Conservation (phyloP, 2,888 invertebrate genomes). For the Nephrotoma guestfalica region DNA sequence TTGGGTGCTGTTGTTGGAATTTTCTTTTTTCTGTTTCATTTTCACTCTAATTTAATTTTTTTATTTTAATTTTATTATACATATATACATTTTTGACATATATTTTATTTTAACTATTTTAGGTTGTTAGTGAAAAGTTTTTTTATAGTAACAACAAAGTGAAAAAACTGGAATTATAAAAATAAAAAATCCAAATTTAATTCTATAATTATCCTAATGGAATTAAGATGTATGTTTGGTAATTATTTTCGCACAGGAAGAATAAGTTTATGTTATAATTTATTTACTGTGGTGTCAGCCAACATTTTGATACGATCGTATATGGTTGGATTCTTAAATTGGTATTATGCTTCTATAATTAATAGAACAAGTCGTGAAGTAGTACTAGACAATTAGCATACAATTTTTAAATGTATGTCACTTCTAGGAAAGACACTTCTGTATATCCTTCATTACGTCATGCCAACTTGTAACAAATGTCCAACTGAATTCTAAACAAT, state of each 20-base stretch:
- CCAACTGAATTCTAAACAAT: no score
- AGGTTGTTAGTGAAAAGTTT: not conserved
- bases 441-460: no score
- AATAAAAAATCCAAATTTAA: not conserved
- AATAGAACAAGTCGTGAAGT: no score
- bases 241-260: not conserved
- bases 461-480: no score
- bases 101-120: not conserved
- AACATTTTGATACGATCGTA: not conserved
- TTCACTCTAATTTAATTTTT: not conserved
- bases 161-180: not conserved
- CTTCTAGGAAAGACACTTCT: no score
- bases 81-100: not conserved
- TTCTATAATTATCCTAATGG: constrained; percentile 3
- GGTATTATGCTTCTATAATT: not conserved
- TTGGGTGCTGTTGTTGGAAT: not conserved
- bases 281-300: not conserved
- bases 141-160: not conserved
- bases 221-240: constrained; percentile 2
- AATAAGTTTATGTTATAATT: not conserved
- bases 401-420: no score
- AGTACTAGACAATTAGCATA: no score
- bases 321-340: not conserved
- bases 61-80: not conserved
- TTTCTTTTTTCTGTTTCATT: not conserved